Conservation (phyloP, 2,797 vertebrate genomes). For the Arnoldichthys spilopterus region DNA sequence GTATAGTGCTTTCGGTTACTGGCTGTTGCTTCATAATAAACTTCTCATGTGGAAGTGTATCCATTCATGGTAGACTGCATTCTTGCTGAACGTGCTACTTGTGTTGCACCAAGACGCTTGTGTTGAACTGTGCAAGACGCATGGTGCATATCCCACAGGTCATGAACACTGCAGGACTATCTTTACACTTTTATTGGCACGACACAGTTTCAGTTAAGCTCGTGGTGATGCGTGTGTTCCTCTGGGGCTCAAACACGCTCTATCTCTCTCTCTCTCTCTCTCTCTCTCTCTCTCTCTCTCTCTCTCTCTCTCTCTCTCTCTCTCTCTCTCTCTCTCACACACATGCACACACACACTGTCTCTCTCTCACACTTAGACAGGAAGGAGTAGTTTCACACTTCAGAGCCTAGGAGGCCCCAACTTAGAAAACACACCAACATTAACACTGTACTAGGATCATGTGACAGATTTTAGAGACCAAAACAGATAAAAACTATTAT, state of each 20-base stretch:
- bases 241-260: background rate
- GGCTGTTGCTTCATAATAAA: background rate
- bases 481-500: background rate
- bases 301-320: background rate
- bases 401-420: slow-evolving; percentile 44
- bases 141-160: background rate
- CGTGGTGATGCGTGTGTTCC: background rate
- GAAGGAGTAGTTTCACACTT: slow-evolving; percentile 71
- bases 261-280: background rate
- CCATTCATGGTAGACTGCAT: background rate
- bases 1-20: background rate
- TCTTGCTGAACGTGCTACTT: background rate
- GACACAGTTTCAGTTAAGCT: background rate
- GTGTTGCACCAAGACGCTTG: too few species aligned
- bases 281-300: background rate
- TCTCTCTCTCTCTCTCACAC: slow-evolving; percentile 1
- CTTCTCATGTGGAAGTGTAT: background rate
- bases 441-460: background rate
- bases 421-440: slow-evolving; percentile 34
- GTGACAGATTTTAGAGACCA: slow-evolving; percentile 2
- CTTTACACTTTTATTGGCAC: background rate
- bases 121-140: too few species aligned
- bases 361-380: slow-evolving; percentile 58
- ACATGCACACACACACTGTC: background rate
- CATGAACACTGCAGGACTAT: background rate